phyloP scores from a whole-genome alignment of 1,140 invertebrate species.

The Pseudobourletiella spinata region DNA sequence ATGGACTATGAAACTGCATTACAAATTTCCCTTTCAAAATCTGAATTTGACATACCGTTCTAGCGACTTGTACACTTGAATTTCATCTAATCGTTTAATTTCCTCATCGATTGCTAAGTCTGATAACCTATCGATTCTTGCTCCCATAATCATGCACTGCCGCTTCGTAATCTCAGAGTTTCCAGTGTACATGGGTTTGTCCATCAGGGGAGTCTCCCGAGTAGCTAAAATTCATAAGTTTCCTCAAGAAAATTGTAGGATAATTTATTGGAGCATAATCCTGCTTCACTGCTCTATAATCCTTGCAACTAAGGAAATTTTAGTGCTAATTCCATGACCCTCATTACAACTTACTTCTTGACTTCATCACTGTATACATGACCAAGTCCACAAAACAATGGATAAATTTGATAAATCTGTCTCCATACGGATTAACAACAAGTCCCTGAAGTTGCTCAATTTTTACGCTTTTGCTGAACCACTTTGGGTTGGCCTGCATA shows the following conservation, averaged over 20 bases:
- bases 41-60: too few species aligned
- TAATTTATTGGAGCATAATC: background rate
- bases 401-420: conserved; percentile 22
- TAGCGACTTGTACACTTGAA: too few species aligned
- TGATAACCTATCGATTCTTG: background rate
- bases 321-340: too few species aligned
- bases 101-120: background rate
- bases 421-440: conserved; percentile 23
- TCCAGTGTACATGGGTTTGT: background rate
- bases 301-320: background rate
- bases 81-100: too few species aligned
- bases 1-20: too few species aligned
- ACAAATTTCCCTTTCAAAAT: too few species aligned
- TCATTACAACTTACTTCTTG: background rate
- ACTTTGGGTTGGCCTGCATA: conserved; percentile 12
- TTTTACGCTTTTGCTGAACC: conserved; percentile 9
- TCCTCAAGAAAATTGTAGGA: background rate
- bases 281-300: background rate
- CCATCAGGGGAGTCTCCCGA: background rate
- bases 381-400: conserved; percentile 8
- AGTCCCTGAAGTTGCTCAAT: conserved; percentile 14
- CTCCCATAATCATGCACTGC: background rate
- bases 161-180: background rate
- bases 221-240: background rate
- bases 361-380: background rate